These are phyloP conservation scores for Sphaeridia pumilis DNA, from an alignment of 2,888 invertebrate genomes.

Conservation along the genomic window DNA sequence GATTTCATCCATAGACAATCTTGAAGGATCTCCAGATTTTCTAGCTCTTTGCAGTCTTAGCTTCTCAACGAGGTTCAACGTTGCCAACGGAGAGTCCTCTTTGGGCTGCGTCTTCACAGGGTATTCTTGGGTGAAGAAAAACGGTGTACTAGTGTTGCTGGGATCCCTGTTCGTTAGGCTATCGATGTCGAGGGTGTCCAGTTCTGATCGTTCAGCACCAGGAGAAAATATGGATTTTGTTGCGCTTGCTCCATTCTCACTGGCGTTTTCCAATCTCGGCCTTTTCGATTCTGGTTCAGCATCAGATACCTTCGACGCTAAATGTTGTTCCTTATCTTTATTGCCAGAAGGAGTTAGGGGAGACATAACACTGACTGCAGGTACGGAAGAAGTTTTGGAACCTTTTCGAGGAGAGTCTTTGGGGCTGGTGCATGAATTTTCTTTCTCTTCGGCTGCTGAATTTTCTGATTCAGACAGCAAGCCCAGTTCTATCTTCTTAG, in stretches of 20 bases:
- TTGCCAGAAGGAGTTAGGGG: conserved; percentile 33
- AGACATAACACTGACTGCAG: conserved; percentile 23
- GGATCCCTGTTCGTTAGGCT: conserved; percentile 26
- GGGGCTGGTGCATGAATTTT: conserved; percentile 25
- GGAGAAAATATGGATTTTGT: conserved; percentile 36
- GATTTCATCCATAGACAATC: conserved; percentile 28
- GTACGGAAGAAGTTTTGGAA: conserved; percentile 20
- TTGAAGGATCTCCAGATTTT: conserved; percentile 43
- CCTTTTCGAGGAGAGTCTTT: conserved; percentile 20
- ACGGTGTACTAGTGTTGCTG: conserved; percentile 36
- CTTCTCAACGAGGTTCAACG: conserved; percentile 71
- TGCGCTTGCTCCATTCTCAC: neutral
- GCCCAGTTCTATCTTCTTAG: conserved; percentile 36
- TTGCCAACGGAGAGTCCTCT: conserved; percentile 71
- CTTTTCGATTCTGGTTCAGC: conserved; percentile 33
- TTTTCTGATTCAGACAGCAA: conserved; percentile 33
- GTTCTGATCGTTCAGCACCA: conserved; percentile 20
- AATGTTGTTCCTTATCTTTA: conserved; percentile 17
- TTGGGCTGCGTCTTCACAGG: conserved; percentile 65
- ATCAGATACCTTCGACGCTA: conserved; percentile 10
- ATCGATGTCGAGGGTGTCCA: conserved; percentile 34
- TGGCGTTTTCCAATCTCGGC: conserved; percentile 22
- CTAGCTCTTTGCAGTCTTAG: conserved; percentile 59
- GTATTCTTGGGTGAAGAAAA: conserved; percentile 54
- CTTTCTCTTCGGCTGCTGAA: conserved; percentile 30